Percentiles rank a stretch among this genome's conserved stretches.
Evolutionary conservation across 2,888 invertebrate genomes (phyloP).

Genomic region (Andrena haemorrhoa): DNA sequence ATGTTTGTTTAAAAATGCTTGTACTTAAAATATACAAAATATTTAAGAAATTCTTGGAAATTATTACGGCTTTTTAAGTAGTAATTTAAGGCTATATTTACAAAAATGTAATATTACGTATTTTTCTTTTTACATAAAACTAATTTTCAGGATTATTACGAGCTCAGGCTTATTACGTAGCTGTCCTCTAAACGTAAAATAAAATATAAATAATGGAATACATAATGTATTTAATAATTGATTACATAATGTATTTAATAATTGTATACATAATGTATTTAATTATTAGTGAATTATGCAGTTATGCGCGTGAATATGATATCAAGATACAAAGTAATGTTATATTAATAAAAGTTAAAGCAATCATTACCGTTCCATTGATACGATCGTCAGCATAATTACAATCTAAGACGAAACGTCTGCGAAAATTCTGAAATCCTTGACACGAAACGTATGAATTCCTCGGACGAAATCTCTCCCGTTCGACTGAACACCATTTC

Average conservation of each 20-base stretch:
- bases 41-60: too few species aligned
- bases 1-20: too few species aligned
- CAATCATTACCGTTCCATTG: background rate
- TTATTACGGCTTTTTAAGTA: too few species aligned
- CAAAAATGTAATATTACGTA: background rate
- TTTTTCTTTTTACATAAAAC: too few species aligned
- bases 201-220: background rate
- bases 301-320: background rate
- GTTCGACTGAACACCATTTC: conserved; percentile 88
- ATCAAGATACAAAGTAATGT: background rate
- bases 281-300: conserved; percentile 13
- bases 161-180: background rate
- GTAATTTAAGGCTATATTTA: too few species aligned
- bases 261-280: too few species aligned
- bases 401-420: conserved; percentile 87
- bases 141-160: background rate
- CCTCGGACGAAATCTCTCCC: conserved; percentile 87
- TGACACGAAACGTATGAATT: conserved; percentile 88
- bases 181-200: too few species aligned
- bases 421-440: conserved; percentile 88
- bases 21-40: too few species aligned
- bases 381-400: conserved; percentile 5
- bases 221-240: background rate
- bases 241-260: background rate
- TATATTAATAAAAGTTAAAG: background rate